Conservation (phyloP, 1,140 invertebrate genomes). For the Drosophila punjabiensis region DNA sequence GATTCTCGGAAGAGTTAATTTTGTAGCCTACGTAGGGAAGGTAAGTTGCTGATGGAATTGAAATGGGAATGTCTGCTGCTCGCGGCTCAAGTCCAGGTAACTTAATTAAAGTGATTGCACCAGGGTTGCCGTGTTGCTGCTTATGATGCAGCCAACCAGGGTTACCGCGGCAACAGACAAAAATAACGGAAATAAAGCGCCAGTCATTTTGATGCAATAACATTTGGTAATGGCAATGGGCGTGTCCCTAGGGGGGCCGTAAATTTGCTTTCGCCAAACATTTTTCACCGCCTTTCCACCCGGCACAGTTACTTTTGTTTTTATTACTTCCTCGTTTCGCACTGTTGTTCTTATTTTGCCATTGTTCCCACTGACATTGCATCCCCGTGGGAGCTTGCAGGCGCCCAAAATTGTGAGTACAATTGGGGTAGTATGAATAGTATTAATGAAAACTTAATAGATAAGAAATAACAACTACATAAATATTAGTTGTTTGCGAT, state of each 20-base stretch:
- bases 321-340: constrained; percentile 49
- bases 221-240: constrained; percentile 69
- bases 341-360: constrained; percentile 56
- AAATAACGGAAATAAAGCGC: constrained; percentile 27
- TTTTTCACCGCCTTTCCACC: constrained; percentile 49
- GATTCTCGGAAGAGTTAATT: constrained; percentile 79
- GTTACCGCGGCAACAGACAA: constrained; percentile 51
- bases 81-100: constrained; percentile 32
- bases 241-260: constrained; percentile 43
- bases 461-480: neutral
- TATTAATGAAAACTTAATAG: neutral
- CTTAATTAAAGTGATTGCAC: constrained; percentile 56
- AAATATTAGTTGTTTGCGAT: neutral
- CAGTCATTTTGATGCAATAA: constrained; percentile 61
- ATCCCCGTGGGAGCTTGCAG: constrained; percentile 73
- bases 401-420: constrained; percentile 57
- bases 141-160: constrained; percentile 2
- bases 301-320: constrained; percentile 32
- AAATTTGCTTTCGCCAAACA: constrained; percentile 73
- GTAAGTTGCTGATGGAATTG: constrained; percentile 55
- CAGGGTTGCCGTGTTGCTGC: constrained; percentile 16
- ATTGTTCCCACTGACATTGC: constrained; percentile 70
- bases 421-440: neutral
- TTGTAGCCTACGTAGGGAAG: constrained; percentile 57
- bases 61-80: constrained; percentile 18